These are phyloP conservation scores for Tipula confusa DNA, from an alignment of 2,888 invertebrate species.

Conservation along the genomic window DNA sequence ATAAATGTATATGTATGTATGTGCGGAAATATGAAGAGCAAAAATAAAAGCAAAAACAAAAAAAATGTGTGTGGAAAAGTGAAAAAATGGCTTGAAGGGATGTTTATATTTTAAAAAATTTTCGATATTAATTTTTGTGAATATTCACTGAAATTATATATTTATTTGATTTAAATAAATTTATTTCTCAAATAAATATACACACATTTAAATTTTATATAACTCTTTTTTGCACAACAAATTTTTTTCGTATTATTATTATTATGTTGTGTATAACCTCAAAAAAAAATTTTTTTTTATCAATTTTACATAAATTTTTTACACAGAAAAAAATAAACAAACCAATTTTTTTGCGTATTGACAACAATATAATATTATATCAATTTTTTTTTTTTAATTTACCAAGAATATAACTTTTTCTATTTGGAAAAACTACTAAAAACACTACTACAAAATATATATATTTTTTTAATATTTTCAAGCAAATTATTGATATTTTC, in stretches of 20 bases:
- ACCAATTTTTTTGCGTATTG: not conserved
- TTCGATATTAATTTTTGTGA: not conserved
- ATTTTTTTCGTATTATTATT: not conserved
- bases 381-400: not conserved
- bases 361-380: not conserved
- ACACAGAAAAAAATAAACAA: constrained; percentile 13
- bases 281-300: not conserved
- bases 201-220: not conserved
- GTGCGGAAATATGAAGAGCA: not conserved
- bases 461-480: not conserved
- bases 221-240: not conserved
- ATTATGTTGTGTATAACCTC: not conserved
- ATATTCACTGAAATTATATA: not conserved
- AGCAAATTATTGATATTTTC: constrained; percentile 21
- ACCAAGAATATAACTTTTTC: not conserved
- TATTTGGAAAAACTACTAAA: constrained; percentile 6
- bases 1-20: not conserved
- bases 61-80: not conserved
- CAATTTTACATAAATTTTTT: not conserved
- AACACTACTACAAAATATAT: not conserved
- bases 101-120: not conserved
- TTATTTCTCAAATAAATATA: not conserved
- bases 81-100: constrained; percentile 13
- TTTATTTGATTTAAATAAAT: not conserved
- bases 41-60: not conserved